Evolutionary conservation across 2,113 vertebrate species (phyloP).

Genomic region (Heptranchias perlo): DNA sequence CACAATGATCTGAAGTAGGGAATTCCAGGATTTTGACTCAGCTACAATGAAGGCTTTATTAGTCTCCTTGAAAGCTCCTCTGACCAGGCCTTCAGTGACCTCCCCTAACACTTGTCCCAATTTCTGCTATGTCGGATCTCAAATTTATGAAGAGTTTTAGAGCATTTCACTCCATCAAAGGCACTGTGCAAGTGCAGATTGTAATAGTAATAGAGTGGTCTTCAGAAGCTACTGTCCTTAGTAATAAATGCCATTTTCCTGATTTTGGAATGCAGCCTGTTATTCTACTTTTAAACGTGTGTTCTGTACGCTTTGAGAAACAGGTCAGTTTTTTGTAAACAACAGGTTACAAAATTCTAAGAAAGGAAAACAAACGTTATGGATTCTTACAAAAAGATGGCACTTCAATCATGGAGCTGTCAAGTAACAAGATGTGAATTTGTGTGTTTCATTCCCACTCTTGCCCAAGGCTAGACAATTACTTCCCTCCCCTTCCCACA

Average conservation of each 20-base stretch:
- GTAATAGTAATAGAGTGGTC: not conserved
- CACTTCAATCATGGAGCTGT: not conserved
- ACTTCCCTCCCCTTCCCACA: not conserved
- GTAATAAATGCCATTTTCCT: not conserved
- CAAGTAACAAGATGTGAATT: not conserved
- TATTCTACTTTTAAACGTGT: not conserved
- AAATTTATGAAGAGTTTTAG: not conserved
- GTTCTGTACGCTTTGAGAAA: not conserved
- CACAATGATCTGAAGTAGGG: not conserved
- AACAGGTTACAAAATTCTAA: no score
- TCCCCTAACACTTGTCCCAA: no score
- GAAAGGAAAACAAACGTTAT: not conserved
- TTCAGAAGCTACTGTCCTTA: not conserved
- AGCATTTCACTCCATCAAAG: not conserved
- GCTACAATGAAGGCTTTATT: not conserved
- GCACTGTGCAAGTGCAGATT: not conserved
- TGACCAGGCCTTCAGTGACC: no score
- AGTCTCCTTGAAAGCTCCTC: not conserved
- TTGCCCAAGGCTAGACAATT: not conserved
- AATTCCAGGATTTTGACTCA: not conserved
- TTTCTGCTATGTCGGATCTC: not conserved
- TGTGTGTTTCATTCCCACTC: not conserved
- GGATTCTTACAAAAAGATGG: not conserved
- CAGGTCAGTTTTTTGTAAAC: not conserved
- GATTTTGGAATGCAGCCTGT: not conserved